Conservation (phyloP, 2,888 invertebrate genomes). For the Cactoblastis cactorum region DNA sequence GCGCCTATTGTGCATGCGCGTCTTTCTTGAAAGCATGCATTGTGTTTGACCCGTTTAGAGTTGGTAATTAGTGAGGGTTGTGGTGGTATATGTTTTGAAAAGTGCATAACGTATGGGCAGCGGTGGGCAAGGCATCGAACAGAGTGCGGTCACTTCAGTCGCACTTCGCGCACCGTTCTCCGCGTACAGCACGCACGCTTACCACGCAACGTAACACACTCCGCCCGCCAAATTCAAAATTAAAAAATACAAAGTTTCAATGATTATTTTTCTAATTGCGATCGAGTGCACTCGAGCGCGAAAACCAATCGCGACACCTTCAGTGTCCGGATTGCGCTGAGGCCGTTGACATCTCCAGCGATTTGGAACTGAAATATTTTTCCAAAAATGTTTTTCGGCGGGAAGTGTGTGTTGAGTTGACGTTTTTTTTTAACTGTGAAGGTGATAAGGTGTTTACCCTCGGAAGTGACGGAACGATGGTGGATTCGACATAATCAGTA, state of each 20-base stretch:
- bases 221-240: slow-evolving; percentile 62
- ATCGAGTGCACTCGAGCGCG: slow-evolving; percentile 62
- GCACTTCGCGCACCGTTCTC: slow-evolving; percentile 64
- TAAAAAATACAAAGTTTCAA: slow-evolving; percentile 26
- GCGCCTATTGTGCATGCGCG: slow-evolving; percentile 34
- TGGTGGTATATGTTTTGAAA: slow-evolving; percentile 40
- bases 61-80: slow-evolving; percentile 14
- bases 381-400: slow-evolving; percentile 60
- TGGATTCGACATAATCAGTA: slow-evolving; percentile 64
- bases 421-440: slow-evolving; percentile 50
- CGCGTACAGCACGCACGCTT: slow-evolving; percentile 65
- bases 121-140: slow-evolving; percentile 59
- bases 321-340: slow-evolving; percentile 66
- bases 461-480: slow-evolving; percentile 68
- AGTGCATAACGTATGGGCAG: slow-evolving; percentile 52
- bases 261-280: slow-evolving; percentile 53
- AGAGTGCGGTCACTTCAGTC: slow-evolving; percentile 58
- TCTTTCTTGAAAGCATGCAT: slow-evolving; percentile 27
- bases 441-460: slow-evolving; percentile 61
- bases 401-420: slow-evolving; percentile 55
- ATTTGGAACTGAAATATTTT: slow-evolving; percentile 45
- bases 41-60: slow-evolving; percentile 32
- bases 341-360: slow-evolving; percentile 65
- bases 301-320: slow-evolving; percentile 58
- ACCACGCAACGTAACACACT: slow-evolving; percentile 58